Conservation (phyloP, 2,113 vertebrate genomes). For the Stegostoma tigrinum region DNA sequence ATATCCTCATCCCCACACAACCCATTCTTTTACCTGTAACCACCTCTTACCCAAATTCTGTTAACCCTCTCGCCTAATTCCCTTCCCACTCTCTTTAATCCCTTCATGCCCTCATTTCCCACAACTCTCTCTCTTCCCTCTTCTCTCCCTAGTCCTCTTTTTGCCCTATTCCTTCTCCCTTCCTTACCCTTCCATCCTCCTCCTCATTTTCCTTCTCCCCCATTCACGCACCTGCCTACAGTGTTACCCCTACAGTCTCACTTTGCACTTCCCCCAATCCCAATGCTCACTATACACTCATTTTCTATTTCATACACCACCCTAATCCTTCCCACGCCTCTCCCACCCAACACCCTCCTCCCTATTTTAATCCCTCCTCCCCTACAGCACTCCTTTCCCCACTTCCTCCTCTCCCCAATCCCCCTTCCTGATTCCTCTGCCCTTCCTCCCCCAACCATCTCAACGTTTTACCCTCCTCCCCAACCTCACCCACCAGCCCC, state of each 20-base stretch:
- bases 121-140: neutral
- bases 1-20: neutral
- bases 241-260: no score
- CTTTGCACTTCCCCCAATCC: no score
- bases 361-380: neutral
- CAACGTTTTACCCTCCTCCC: no score
- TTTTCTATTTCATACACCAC: no score
- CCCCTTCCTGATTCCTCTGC: neutral
- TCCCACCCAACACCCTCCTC: no score
- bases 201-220: no score
- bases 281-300: no score
- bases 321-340: neutral
- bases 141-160: no score
- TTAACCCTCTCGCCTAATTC: no score
- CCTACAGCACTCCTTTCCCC: neutral
- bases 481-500: neutral
- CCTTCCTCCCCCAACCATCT: neutral
- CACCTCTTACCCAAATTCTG: neutral
- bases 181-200: neutral
- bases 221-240: no score
- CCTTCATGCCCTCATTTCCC: neutral
- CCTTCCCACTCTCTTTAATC: no score
- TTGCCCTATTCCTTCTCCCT: neutral
- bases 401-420: no score
- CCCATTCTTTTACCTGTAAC: neutral